A percentile compares a stretch with the other conserved stretches of the same genome.
These are phyloP conservation scores for Porites evermanni DNA, from an alignment of 92 coral and sea anemone genomes.

Conservation along the genomic window DNA sequence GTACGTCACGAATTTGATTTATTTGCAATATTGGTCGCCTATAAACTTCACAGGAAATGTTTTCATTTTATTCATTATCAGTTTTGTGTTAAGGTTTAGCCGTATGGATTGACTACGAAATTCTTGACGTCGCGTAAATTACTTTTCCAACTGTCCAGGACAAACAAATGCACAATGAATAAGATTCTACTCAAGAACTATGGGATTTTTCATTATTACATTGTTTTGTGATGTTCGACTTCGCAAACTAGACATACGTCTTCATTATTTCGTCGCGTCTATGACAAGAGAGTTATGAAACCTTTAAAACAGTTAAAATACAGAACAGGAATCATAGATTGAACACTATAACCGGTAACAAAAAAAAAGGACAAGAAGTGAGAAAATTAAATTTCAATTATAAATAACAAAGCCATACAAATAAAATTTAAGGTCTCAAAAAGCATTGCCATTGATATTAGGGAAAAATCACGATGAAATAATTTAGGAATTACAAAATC, in stretches of 20 bases:
- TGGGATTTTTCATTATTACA: no score
- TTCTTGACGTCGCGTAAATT: background rate
- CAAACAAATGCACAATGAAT: conserved; percentile 23
- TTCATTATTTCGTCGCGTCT: background rate
- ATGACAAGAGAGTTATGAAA: background rate
- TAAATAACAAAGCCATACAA: conserved; percentile 4
- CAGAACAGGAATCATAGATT: background rate
- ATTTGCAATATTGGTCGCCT: background rate
- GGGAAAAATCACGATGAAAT: background rate
- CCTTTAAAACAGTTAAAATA: no score
- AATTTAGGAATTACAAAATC: conserved; percentile 12
- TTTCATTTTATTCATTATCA: background rate
- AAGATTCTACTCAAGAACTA: conserved; percentile 20
- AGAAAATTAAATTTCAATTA: background rate
- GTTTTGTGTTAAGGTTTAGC: background rate
- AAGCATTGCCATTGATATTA: background rate
- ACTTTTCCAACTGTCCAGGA: background rate
- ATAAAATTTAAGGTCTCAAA: background rate
- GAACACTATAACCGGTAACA: background rate
- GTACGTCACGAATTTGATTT: background rate
- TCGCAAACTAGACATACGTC: conserved; percentile 13
- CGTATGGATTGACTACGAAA: background rate
- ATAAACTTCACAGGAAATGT: background rate
- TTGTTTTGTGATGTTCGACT: conserved; percentile 23
- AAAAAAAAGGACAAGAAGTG: background rate